Evolutionary conservation across 1,140 invertebrate species (phyloP), one percentile per base, ranked within the genome.

Genomic region (Penaeus chinensis): DNA sequence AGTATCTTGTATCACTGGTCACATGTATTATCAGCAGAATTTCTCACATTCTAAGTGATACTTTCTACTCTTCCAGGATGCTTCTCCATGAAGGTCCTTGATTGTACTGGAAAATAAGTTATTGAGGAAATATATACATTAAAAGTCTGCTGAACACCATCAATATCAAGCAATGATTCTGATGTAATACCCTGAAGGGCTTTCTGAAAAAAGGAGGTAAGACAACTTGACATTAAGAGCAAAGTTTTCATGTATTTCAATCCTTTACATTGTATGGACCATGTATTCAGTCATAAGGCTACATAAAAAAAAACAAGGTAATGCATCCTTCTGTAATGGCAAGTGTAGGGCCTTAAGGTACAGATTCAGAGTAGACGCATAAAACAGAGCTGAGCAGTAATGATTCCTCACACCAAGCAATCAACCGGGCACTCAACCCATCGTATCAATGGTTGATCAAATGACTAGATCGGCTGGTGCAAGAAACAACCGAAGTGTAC

Each of bases 21-120:
- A 79, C 77, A 79, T 37, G 77, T 79, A 61, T n/a, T n/a, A 60
- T 60, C 22, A 60, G 77, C n/a, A 54, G 77, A 22, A 79, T n/a
- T 79, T 79, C 27, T 79, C 47, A 47, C 54, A 47, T 60, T 61
- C 61, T 24, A 79, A 5, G n/a, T 79, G 54, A 16, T 79, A 18
- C 54, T 60, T 60, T 60, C 24, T 79, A 60, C 54, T 60, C 77
- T 79, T 79, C 77, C 16, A 61, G 77, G 77, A 60, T 37, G 61
- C 77, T 79, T 42, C 47, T 79, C 77, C 77, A 61, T 79, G 77
- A 19, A n/a, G 77, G 37, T 79, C 77, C 27, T 37, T 79, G 77
- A 60, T 79, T 79, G 37, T 79, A 79, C 77, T 79, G 77, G 77
- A 79, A 79, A 79, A 60, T 79, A 79, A 79, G 77, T 79, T 79